Evolutionary conservation across 1,140 invertebrate species (phyloP).

Genomic region (Brevipalpus yothersi): DNA sequence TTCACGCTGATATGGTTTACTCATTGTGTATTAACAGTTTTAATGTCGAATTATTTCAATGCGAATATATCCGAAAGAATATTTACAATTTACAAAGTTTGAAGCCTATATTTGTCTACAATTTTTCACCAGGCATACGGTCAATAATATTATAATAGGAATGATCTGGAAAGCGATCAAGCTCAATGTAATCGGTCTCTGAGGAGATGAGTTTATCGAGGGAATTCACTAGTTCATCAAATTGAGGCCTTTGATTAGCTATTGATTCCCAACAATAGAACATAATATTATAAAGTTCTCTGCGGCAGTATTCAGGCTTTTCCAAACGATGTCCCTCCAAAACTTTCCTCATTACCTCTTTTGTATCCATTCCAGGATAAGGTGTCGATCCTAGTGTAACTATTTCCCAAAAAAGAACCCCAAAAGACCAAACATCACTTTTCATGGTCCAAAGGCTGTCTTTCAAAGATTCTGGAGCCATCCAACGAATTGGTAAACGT

Average conservation of each 20-base stretch:
- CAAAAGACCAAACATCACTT: slow-evolving; percentile 70
- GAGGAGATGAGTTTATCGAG: slow-evolving; percentile 53
- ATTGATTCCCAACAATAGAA: slow-evolving; percentile 78
- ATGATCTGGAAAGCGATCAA: slow-evolving; percentile 78
- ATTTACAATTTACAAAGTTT: background rate
- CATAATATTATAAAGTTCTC: slow-evolving; percentile 74
- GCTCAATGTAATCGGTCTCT: slow-evolving; percentile 73
- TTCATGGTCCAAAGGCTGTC: slow-evolving; percentile 39
- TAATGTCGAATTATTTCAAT: too few relatives aligned
- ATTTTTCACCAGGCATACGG: slow-evolving; percentile 43
- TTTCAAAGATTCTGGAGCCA: slow-evolving; percentile 54
- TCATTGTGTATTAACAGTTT: too few relatives aligned
- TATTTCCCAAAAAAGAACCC: slow-evolving; percentile 78
- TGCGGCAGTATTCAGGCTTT: slow-evolving; percentile 64
- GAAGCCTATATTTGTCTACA: slow-evolving; percentile 7
- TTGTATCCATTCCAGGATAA: slow-evolving; percentile 45
- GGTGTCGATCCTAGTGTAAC: slow-evolving; percentile 77
- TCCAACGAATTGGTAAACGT: slow-evolving; percentile 49
- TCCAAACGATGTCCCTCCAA: slow-evolving; percentile 76
- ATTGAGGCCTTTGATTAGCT: slow-evolving; percentile 56
- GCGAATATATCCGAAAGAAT: too few relatives aligned
- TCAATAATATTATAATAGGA: slow-evolving; percentile 60
- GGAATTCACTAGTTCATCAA: slow-evolving; percentile 58
- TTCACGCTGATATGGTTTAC: too few relatives aligned
- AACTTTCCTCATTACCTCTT: slow-evolving; percentile 60